Base-by-base conservation (phyloP, 2,113 vertebrate genomes). In the Leptocoma aspasia region DNA sequence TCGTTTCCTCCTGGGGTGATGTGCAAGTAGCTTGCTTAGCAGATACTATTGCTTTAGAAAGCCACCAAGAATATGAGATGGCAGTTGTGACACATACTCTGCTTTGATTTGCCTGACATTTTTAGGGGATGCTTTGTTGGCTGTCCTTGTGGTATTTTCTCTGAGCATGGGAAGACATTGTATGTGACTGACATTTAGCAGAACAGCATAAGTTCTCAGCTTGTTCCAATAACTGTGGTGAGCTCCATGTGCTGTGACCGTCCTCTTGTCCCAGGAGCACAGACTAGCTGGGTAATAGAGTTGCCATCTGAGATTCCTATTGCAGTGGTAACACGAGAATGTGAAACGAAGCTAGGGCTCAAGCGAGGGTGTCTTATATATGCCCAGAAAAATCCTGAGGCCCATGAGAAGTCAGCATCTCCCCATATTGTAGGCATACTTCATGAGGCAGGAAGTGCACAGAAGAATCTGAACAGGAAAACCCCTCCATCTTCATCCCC, bases 41-140 rank as follows among this genome's bases (percentile, higher is more conserved):
- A 92, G 53, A 68, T 37, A 10, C 31, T 45, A 4, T 21, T 70
- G 64, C 75, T 83, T 68, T 72, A 83, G 85, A 85, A 82, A 93
- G 70, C 75, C 75, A 72, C 53, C 28, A 49, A 60, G 84, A 82
- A 79, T 85, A 21, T 33, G 82, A 69, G 50, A 49, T 47, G 73
- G 78, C 78, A 87, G 49, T 69, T 90, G 77, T 54, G 90, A 90
- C 88, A 86, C 88, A 53, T 16, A 30, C 7, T 91, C 42, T 65
- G 59, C 82, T 89, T 86, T 86, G 73, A 82, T 89, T 92, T 65
- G 72, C 79, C 76, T 93, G 83, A 64, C 83, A 60, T 94, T 94
- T 95, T 77, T 84, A 66, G 85, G 68, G 95, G 89, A 87, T 49
- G 1, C 75, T 93, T 94, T 85, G 77, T 89, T 90, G 86, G 59